Evolutionary conservation across 2,797 vertebrate species (phyloP), one percentile per base, ranked within the genome.

Genomic region (Gymnoscopelus microlampas): DNA sequence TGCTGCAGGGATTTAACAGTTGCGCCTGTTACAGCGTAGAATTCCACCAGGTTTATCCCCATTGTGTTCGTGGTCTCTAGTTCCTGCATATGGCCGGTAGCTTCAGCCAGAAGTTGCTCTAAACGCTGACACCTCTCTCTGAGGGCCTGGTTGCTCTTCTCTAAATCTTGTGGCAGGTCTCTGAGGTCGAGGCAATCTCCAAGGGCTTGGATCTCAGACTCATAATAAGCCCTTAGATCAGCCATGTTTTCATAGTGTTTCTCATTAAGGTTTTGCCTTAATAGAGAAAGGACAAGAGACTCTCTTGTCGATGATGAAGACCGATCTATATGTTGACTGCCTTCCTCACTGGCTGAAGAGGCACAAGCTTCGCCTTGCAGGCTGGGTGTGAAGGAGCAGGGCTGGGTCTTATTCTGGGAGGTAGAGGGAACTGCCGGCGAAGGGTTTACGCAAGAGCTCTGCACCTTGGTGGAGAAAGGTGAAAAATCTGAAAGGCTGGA

Each of bases 181-280:
- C 81, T 91, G 65, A 85, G 84, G 68, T 94, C 87, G 62, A 96
- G 87, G 66, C 94, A 92, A 76, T 95, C 93, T 63, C 93, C 95
- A 35, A 96, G 67, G 68, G 84, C 87, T 48, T 81, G 84, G 60
- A 96, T 95, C 88, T 96, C 95, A 0, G 92, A 90, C 50, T 96
- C 95, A 23, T 96, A 96, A 83, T 96, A 96, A 32, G 94, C 93
- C 51, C 94, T 93, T 3, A 96, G 90, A 59, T 96, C 95, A 0
- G 95, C 92, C 1, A 96, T 59, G 53, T 96, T 95, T 0, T 95
- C 92, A 11, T 93, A 90, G 0, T 95, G 95, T 71, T 96, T 96
- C 56, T 96, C 94, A 70, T 94, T 94, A 85, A 95, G 83, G 82
- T 89, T 95, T 79, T 95, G 93, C 74, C 95, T 91, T 59, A 96